Base-by-base conservation (phyloP, 2,113 vertebrate species). In the Epinephelus fuscoguttatus region DNA sequence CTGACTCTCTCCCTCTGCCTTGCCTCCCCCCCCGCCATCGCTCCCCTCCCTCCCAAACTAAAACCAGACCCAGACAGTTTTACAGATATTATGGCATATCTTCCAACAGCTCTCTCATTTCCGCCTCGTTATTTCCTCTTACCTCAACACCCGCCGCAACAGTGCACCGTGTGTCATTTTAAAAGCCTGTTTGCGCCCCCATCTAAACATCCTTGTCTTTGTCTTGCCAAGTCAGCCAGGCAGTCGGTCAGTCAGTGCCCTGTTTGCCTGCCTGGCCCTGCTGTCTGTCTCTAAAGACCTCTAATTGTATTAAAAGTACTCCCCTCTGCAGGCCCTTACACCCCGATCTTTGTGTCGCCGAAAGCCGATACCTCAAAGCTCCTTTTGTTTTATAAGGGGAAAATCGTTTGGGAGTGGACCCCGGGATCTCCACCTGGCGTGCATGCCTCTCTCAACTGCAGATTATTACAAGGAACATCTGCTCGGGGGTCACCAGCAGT, bases 401-500 rank as follows among this genome's bases (percentile, higher is more conserved):
- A 91, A 89, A 91, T 91, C 78, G 81, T 94, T 93, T 87, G 91
- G 88, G 93, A 95, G 93, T 71, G 88, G 89, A 93, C 91, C 88
- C 88, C 70, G 78, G 92, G 89, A 92, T 94, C 90, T 94, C 95
- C 95, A 95, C 95, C 94, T 95, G 95, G 93, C 85, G 87, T 67
- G 91, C 93, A 95, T 93, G 92, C 93, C 94, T 96, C 93, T 95
- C 94, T 95, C 94, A 94, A 93, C 91, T 93, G 86, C 92, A 94
- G 92, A 95, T 95, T 95, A 95, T 94, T 94, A 94, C 94, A 94
- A 92, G 90, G 89, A 96, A 95, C 95, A 96, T 96, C 95, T 95
- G 95, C 94, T 95, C 84, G n/a, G 92, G 91, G 94, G 95, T 95
- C 93, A 93, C 77, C 84, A 80, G 92, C 91, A 88, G 93, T 92